A percentile compares a stretch with the other conserved stretches of the same genome.
Evolutionary conservation across 2,888 invertebrate species (phyloP).

Genomic region (Laspeyria flexula): DNA sequence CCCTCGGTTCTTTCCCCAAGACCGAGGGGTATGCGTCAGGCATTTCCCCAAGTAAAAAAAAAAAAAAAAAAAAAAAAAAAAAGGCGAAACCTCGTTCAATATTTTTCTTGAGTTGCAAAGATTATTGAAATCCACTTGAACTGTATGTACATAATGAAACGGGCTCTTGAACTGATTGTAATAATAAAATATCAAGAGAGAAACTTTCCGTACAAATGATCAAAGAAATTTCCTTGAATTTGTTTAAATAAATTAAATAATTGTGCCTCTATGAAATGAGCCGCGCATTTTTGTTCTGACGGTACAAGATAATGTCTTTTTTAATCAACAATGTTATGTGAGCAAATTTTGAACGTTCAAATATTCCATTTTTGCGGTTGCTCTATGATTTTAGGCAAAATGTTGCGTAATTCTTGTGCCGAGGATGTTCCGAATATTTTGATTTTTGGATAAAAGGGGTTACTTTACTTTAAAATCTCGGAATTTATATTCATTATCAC

Average conservation of each 20-base stretch:
- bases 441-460: background rate
- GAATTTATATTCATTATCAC: too few species aligned
- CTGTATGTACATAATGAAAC: conserved; percentile 5
- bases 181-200: conserved; percentile 15
- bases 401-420: too few species aligned
- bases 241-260: conserved; percentile 20
- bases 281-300: conserved; percentile 14
- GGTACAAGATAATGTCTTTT: conserved; percentile 14
- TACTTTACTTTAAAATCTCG: too few species aligned
- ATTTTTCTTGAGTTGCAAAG: too few species aligned
- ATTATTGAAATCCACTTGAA: too few species aligned
- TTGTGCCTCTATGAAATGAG: conserved; percentile 9
- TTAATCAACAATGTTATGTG: background rate
- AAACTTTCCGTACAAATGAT: conserved; percentile 27
- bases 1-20: too few species aligned
- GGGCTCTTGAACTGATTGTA: conserved; percentile 35
- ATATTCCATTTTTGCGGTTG: background rate
- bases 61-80: too few species aligned
- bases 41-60: too few species aligned
- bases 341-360: conserved; percentile 4
- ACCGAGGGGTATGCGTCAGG: too few species aligned
- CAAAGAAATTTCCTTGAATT: conserved; percentile 24
- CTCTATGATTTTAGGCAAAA: background rate
- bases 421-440: background rate
- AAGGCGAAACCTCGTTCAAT: too few species aligned